Evolutionary conservation across 2,797 vertebrate species (phyloP).

Genomic region (Argentina silus): DNA sequence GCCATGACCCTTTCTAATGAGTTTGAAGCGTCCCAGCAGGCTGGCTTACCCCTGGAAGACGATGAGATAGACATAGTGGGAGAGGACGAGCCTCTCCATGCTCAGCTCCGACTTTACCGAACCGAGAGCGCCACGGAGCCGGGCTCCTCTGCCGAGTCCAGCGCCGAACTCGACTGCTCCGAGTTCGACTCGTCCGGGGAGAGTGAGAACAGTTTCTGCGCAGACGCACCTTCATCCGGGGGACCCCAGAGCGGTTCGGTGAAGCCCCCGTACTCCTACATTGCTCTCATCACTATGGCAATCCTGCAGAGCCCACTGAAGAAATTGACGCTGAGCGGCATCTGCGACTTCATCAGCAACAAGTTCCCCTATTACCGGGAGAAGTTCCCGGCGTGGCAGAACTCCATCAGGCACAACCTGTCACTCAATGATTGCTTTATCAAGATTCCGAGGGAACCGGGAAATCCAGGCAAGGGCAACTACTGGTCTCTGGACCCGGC

Average conservation of each 20-base stretch:
- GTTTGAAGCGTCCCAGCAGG: slow-evolving; percentile 60
- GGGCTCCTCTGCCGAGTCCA: slow-evolving; percentile 56
- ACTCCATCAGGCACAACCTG: slow-evolving; percentile 86
- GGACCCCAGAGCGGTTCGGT: slow-evolving; percentile 66
- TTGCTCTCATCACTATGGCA: slow-evolving; percentile 93
- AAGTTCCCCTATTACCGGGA: slow-evolving; percentile 90
- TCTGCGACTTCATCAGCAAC: slow-evolving; percentile 92
- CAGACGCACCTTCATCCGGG: slow-evolving; percentile 52
- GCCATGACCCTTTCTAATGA: slow-evolving; percentile 77
- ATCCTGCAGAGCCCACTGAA: slow-evolving; percentile 88
- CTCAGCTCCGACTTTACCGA: slow-evolving; percentile 36
- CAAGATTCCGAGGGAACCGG: slow-evolving; percentile 86
- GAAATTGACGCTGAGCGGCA: slow-evolving; percentile 88
- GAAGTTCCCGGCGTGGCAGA: slow-evolving; percentile 90
- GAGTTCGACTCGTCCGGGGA: slow-evolving; percentile 50
- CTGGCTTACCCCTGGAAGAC: slow-evolving; percentile 58
- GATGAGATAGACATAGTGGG: slow-evolving; percentile 77
- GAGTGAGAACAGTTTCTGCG: slow-evolving; percentile 69
- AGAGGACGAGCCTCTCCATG: slow-evolving; percentile 57
- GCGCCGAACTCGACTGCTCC: slow-evolving; percentile 62
- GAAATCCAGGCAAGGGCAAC: slow-evolving; percentile 89
- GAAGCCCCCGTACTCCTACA: slow-evolving; percentile 92
- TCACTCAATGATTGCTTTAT: slow-evolving; percentile 88
- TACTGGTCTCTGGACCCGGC: slow-evolving; percentile 92
- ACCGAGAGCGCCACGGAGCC: slow-evolving; percentile 42